Conservation (phyloP, 92 coral and sea anemone genomes). For the Umimayanthus kanabou region DNA sequence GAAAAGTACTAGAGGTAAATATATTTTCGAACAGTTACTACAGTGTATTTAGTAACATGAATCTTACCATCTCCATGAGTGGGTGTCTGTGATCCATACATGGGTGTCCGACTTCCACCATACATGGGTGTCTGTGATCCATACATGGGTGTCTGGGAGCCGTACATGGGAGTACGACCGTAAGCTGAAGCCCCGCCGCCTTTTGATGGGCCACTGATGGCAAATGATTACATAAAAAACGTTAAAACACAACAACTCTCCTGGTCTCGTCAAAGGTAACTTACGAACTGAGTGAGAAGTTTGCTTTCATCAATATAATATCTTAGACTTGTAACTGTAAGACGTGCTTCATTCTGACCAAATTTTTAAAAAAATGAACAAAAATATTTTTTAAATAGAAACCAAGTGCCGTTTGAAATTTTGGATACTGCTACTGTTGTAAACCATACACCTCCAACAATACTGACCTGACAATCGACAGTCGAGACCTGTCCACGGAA, state of each 20-base stretch:
- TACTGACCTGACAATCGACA: constrained; percentile 78
- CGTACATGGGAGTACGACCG: constrained; percentile 91
- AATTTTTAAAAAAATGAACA: no score
- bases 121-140: constrained; percentile 99
- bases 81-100: constrained; percentile 99
- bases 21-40: not conserved
- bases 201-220: constrained; percentile 78
- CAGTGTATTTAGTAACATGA: no score
- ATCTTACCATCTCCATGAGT: constrained; percentile 97
- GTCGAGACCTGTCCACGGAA: constrained; percentile 91
- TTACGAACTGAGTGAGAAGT: not conserved
- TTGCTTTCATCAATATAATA: no score
- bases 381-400: no score
- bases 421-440: not conserved
- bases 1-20: not conserved
- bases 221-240: not conserved
- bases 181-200: constrained; percentile 77
- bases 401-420: not conserved
- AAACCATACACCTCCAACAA: not conserved
- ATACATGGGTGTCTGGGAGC: constrained; percentile 98
- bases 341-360: not conserved
- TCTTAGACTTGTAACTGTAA: no score
- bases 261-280: no score
- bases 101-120: constrained; percentile 95
- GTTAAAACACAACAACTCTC: not conserved